Evolutionary conservation across 2,797 vertebrate species (phyloP), one percentile per base, ranked within the genome.

Genomic region (Chromobotia macracanthus): DNA sequence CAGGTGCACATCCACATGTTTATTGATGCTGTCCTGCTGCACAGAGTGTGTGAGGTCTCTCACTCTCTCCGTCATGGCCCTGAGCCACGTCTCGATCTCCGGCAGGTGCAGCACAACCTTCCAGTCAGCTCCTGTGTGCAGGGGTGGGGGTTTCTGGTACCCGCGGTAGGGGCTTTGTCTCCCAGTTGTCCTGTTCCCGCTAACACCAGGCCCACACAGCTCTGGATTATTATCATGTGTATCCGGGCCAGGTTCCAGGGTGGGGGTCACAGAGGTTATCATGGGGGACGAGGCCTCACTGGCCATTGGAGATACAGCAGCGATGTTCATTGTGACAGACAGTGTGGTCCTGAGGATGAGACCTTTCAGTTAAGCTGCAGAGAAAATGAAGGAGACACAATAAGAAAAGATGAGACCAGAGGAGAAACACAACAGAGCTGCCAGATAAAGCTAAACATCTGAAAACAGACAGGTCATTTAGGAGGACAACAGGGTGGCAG

Each of bases 71-170:
- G 95, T 94, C 0, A 96, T 96, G 86, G 91, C 86, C 65, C 96
- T 91, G 72, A 99, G 95, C 97, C 97, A 99, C 10, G 94, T 97
- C 90, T 99, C 96, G n/a, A 98, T 98, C 88, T 99, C 97, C 0
- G 97, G 97, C 65, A 99, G 88, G 87, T 98, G 97, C 19, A 99
- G 95, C 75, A 99, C 95, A 35, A 98, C 97, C 91, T 98, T 98
- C 97, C 97, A 99, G 85, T 99, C 97, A 0, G 97, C 97, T 6
- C 94, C 96, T 0, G 96, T 95, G 87, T 99, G 96, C 0, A 99
- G 90, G 0, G 97, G 96, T 3, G 97, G 97, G 0, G 95, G 96
- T 67, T 96, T 98, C 77, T 95, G 93, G 61, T 95, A 96, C 84
- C 95, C 95, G 55, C 87, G 91, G 16, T 89, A 88, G 31, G 88